Percentiles rank a stretch among this genome's conserved stretches.
Evolutionary conservation across 2,797 vertebrate species (phyloP).

Genomic region (Amphiprion clarkii): DNA sequence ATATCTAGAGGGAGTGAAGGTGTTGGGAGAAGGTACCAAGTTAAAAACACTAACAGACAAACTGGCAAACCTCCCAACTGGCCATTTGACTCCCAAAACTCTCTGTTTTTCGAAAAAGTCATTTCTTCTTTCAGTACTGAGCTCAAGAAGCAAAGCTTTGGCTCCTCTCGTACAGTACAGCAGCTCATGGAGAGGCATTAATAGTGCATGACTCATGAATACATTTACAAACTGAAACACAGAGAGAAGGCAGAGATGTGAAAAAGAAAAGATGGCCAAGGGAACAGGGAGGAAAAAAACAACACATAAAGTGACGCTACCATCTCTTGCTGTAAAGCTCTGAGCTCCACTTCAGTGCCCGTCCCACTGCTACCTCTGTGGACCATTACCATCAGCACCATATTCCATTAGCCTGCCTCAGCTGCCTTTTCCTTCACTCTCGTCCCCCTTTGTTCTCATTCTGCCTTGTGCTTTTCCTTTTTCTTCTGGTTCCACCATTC

Average conservation of each 20-base stretch:
- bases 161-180: conserved; percentile 2
- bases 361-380: conserved; percentile 15
- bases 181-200: conserved; percentile 12
- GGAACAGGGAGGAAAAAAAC: not conserved
- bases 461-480: conserved; percentile 8
- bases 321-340: conserved; percentile 13
- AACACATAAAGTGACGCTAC: not conserved
- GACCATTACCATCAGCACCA: conserved; percentile 26
- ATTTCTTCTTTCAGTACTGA: not conserved
- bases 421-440: not conserved
- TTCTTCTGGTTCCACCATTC: not conserved
- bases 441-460: conserved; percentile 2
- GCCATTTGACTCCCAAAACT: not conserved
- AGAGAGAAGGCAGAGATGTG: conserved; percentile 12
- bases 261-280: conserved; percentile 1
- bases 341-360: conserved; percentile 20
- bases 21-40: no score
- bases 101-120: not conserved
- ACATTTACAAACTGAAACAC: conserved; percentile 25
- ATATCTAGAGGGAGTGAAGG: not conserved
- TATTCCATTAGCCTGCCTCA: conserved; percentile 43
- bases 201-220: conserved; percentile 25
- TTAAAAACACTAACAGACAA: not conserved
- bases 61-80: not conserved
- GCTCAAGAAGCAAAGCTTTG: not conserved